Base-by-base conservation (phyloP, 1,140 invertebrate genomes). In the Tetranychus cinnabarinus region DNA sequence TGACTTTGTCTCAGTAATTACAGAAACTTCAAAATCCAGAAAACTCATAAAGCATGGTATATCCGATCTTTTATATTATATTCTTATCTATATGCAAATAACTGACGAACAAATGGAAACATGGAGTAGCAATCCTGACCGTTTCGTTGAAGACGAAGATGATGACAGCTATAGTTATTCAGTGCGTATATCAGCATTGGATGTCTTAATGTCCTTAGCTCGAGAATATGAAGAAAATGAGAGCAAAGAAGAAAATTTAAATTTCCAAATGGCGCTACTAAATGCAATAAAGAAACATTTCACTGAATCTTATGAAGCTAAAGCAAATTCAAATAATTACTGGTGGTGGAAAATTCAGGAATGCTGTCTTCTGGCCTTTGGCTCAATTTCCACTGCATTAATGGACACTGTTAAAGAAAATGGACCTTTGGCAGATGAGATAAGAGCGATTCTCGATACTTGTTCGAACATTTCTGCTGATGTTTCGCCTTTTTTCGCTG, bases 81-180 rank as follows among this genome's bases (percentile, higher is more conserved):
- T 82, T 33, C 78, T 86, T 47, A 74, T 84, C 42, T 84, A 82
- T 64, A 82, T 82, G 78, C 82, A 86, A 74, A 80, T 86, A 59
- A 83, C 82, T 4, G 80, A 84, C 63, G 82, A 85, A 66, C 81
- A 85, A 72, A 79, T 78, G 59, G 76, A 79, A 67, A 68, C 77
- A 42, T 86, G 84, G 84, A 77, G 75, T 45, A 75, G 72, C 37
- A 81, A 81, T 75, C 81, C 82, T 0, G 81, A 82, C 67, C 79
- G 80, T 65, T 86, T 84, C 74, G 80, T 85, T 5, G 82, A 84
- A 66, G 83, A 86, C 68, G 84, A 86, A 68, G 82, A 84, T 68
- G 80, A 84, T 61, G 77, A 79, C 58, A 77, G 77, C 1, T 81
- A 77, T 56, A 77, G 79, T 5, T 82, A 83, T 63, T 83, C 82